Conservation (phyloP, 2,113 vertebrate species). For the Glareola pratincola region DNA sequence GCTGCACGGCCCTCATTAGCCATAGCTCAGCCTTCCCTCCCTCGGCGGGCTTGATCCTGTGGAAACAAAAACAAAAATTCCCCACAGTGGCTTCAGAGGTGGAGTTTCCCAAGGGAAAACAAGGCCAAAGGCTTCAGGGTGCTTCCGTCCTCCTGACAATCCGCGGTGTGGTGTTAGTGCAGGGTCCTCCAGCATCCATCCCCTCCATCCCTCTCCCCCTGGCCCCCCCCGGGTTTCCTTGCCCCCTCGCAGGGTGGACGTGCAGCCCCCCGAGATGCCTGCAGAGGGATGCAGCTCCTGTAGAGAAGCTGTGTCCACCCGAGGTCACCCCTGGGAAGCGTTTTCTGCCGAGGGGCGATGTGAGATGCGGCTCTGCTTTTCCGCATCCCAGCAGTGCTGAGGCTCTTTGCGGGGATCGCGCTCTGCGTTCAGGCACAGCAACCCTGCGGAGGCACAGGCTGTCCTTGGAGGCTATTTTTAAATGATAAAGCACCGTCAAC, state of each 20-base stretch:
- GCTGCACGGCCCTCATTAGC: too few species aligned
- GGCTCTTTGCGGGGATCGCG: neutral
- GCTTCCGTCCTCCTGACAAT: neutral
- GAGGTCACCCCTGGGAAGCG: neutral
- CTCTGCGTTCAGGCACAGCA: neutral
- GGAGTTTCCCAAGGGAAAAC: neutral
- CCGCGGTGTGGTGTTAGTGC: fast-evolving
- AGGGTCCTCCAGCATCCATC: too few species aligned
- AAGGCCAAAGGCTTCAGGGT: neutral
- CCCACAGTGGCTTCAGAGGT: neutral
- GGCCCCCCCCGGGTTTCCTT: too few species aligned
- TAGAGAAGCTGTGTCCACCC: too few species aligned
- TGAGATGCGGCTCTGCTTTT: neutral
- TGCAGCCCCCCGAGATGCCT: neutral
- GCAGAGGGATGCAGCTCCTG: neutral
- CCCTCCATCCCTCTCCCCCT: fast-evolving
- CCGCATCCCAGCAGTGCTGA: fast-evolving
- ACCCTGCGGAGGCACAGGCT: neutral
- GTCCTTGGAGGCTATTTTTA: neutral
- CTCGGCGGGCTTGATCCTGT: too few species aligned
- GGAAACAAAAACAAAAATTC: neutral
- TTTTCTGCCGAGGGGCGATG: too few species aligned
- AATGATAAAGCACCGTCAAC: neutral
- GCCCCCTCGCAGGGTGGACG: fast-evolving
- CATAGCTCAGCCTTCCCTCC: neutral